Evolutionary conservation across 1,140 invertebrate species (phyloP), one percentile per base, ranked within the genome.

Genomic region (Antheraea pernyi): DNA sequence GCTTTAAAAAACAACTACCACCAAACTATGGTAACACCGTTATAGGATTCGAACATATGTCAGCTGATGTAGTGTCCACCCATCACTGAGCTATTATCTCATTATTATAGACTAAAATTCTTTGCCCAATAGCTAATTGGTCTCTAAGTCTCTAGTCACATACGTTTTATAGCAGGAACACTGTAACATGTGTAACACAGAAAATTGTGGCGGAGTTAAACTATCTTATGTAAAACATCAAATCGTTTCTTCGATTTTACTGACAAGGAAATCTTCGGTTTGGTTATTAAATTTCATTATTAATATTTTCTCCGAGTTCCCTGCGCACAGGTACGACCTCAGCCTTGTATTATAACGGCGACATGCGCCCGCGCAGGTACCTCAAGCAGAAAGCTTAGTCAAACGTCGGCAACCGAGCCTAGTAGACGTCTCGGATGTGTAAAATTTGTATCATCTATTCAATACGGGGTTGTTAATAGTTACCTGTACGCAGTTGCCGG

Each of bases 401-500:
- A 19, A 37, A 10, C 30, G 48, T 37, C 58, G 65, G 22, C 65
- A 10, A 22, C 11, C 53, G 65, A 10, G 22, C 53, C 30, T 30
- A 53, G 11, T 53, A n/a, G 11, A 53, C 46, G 46, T 53, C 0
- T 53, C 46, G 46, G 46, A 16, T 53, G 46, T 53, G 7, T 16
- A 53, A 2, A 53, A 53, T 16, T 13, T 53, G 46, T 53, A 37
- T 59, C 22, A 30, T 59, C 48, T 67, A 58, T 58, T 13, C 0
- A 16, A 18, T 30, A 65, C 46, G 46, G 64, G 64, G 64, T 65
- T n/a, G 64, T 65, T 53, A 13, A 0, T 53, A 53, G 64, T 39
- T 67, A 72, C 73, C 67, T 75, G 70, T 67, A 48, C 63, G 46
- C 6, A 53, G 9, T 53, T 11, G 13, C 7, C 46, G 10, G 46